A percentile compares a stretch with the other conserved stretches of the same genome.
Conservation (phyloP, 2,113 vertebrate genomes). For the Sialia sialis region DNA sequence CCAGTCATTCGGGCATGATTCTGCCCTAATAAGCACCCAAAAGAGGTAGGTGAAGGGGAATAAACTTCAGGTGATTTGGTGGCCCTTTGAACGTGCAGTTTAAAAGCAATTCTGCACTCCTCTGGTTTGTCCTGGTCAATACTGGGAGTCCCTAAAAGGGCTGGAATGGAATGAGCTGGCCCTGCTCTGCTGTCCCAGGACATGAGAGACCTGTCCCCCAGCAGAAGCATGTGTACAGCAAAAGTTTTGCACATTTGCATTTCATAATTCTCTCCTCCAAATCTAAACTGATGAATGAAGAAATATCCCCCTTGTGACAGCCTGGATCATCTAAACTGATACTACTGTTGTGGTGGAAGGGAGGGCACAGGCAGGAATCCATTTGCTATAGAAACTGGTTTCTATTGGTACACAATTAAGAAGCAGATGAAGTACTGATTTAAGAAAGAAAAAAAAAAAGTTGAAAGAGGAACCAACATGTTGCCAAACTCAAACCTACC, state of each 20-base stretch:
- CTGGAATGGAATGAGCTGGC: background rate
- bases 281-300: background rate
- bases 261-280: background rate
- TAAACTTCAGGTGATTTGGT: background rate
- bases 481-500: constrained; percentile 21
- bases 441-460: background rate
- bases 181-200: fast-evolving
- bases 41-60: background rate
- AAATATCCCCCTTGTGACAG: background rate
- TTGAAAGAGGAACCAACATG: constrained; percentile 53
- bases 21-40: background rate
- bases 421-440: constrained; percentile 30
- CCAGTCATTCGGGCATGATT: background rate
- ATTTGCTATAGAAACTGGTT: constrained; percentile 49
- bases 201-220: background rate
- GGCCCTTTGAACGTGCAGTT: background rate
- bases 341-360: background rate
- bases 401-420: constrained; percentile 49
- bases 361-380: background rate
- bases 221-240: background rate
- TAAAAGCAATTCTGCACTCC: background rate
- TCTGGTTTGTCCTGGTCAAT: background rate
- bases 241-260: background rate
- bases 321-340: background rate
- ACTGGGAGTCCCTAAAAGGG: background rate